Evolutionary conservation across 2,113 vertebrate genomes (phyloP).

Genomic region (Brienomyrus longianalis): DNA sequence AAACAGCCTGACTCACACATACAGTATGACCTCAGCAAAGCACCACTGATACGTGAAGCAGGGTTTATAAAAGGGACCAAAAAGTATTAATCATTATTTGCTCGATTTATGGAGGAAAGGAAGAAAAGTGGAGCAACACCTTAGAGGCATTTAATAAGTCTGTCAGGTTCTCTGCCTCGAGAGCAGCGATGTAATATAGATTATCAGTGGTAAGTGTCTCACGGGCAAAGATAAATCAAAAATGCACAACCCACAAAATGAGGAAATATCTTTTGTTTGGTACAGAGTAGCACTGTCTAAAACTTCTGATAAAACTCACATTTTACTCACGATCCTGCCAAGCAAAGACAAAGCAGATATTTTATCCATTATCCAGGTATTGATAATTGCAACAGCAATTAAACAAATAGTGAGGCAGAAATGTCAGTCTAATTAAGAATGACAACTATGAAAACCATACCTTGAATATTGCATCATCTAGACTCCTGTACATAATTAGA

Average conservation of each 20-base stretch:
- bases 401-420: not conserved
- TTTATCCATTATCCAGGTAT: not conserved
- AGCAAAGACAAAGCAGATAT: slow-evolving; percentile 1
- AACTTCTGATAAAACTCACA: slow-evolving; percentile 37
- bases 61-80: slow-evolving; percentile 28
- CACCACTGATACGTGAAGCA: slow-evolving; percentile 30
- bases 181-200: slow-evolving; percentile 43
- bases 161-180: slow-evolving; percentile 8
- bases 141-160: slow-evolving; percentile 26
- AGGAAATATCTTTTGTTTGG: slow-evolving; percentile 9
- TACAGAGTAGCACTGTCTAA: slow-evolving; percentile 23
- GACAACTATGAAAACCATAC: not conserved
- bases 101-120: slow-evolving; percentile 27
- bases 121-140: slow-evolving; percentile 27
- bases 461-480: not conserved
- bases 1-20: slow-evolving; percentile 32
- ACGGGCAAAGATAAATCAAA: slow-evolving; percentile 51
- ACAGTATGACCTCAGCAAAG: slow-evolving; percentile 22
- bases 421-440: not conserved
- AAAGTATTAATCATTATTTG: slow-evolving; percentile 32
- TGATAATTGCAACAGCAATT: not conserved
- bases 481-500: not conserved
- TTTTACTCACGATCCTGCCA: not conserved
- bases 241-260: slow-evolving; percentile 35
- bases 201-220: slow-evolving; percentile 48